A percentile compares a stretch with the other conserved stretches of the same genome.
Evolutionary conservation across 2,797 vertebrate species (phyloP).

Genomic region (Sarcoramphus papa): DNA sequence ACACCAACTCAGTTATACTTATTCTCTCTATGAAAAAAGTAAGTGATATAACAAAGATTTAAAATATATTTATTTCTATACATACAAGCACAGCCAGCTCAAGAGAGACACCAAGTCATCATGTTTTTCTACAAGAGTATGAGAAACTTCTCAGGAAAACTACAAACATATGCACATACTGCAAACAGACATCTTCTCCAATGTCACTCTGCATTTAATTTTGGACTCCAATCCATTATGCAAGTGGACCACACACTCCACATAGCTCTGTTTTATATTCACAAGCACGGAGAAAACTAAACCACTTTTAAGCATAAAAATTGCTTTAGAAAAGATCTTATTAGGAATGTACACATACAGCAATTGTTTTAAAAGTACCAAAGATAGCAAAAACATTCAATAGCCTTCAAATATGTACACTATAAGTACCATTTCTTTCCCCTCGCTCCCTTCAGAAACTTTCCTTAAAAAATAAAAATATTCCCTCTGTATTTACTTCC

Average conservation of each 20-base stretch:
- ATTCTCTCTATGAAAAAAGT: slow-evolving; percentile 25
- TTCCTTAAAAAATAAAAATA: neutral
- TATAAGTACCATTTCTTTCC: neutral
- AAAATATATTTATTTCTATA: neutral
- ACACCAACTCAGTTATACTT: slow-evolving; percentile 32
- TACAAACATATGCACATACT: slow-evolving; percentile 17
- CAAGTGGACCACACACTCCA: slow-evolving; percentile 38
- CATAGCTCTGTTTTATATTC: neutral
- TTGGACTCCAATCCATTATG: neutral
- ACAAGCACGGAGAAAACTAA: neutral
- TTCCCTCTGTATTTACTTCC: neutral
- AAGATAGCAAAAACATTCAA: neutral
- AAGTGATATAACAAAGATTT: neutral
- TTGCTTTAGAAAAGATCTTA: neutral
- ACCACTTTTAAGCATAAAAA: neutral
- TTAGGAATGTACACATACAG: neutral
- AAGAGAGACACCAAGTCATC: neutral
- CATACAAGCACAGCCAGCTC: neutral
- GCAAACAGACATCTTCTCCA: slow-evolving; percentile 34
- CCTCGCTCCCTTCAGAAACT: neutral
- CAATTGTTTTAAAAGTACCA: neutral
- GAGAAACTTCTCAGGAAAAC: slow-evolving; percentile 35
- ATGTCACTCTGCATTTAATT: slow-evolving; percentile 49
- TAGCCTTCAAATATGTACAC: neutral
- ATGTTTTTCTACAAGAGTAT: neutral